phyloP scores from a whole-genome alignment of 2,888 invertebrate genomes.

The Meloe dianella region DNA sequence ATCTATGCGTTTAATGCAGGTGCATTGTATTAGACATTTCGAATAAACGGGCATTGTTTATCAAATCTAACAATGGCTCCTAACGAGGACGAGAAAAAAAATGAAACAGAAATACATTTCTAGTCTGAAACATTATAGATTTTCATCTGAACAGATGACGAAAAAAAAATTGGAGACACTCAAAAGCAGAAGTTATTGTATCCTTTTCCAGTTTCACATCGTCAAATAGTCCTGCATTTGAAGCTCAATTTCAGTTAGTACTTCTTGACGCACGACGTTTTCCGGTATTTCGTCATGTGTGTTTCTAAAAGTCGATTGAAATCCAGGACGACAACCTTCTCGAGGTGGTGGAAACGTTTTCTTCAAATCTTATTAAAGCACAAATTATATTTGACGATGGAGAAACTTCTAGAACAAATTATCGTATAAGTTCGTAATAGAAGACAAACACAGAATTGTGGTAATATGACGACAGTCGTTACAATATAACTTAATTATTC shows the following conservation, averaged over 20 bases:
- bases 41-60: conserved; percentile 38
- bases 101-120: not conserved
- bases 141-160: conserved; percentile 15
- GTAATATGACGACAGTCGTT: conserved; percentile 26
- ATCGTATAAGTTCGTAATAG: conserved; percentile 22
- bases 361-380: not conserved
- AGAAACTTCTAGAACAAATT: conserved; percentile 15
- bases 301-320: no score
- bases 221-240: no score
- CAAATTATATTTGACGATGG: not conserved
- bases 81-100: conserved; percentile 5
- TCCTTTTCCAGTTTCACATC: no score
- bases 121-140: not conserved
- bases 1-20: conserved; percentile 21
- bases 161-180: conserved; percentile 18
- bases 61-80: conserved; percentile 14
- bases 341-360: not conserved
- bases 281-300: no score
- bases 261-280: no score
- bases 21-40: conserved; percentile 35
- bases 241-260: no score
- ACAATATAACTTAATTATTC: conserved; percentile 32
- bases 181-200: no score
- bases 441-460: conserved; percentile 20
- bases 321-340: no score